These are phyloP conservation scores for Dicyrtomina minuta DNA, from an alignment of 2,888 invertebrate genomes.

Conservation along the genomic window DNA sequence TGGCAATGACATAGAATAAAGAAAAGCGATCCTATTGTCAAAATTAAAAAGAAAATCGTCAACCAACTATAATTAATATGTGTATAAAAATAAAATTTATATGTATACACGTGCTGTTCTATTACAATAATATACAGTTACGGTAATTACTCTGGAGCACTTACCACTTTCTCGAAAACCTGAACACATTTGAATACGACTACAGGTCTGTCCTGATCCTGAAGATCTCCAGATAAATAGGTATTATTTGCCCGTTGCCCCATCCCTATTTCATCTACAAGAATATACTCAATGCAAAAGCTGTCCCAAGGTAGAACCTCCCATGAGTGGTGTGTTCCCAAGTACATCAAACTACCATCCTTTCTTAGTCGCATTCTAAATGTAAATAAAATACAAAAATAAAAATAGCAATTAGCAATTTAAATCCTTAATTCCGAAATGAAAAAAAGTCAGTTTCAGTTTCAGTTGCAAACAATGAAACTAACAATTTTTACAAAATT, in stretches of 20 bases:
- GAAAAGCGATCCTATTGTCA: not conserved
- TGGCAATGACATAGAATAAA: constrained; percentile 21
- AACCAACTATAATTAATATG: not conserved
- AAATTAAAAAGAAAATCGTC: not conserved
- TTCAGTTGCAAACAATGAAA: not conserved
- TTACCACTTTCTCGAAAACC: not conserved
- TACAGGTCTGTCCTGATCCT: constrained; percentile 2
- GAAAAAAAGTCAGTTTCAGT: not conserved
- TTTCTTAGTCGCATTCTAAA: constrained; percentile 16
- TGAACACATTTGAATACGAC: constrained; percentile 5
- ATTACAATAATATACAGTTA: not conserved
- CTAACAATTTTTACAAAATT: not conserved
- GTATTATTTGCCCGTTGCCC: not conserved
- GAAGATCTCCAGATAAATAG: not conserved
- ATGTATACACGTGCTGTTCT: not conserved
- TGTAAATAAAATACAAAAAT: not conserved
- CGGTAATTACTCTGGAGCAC: not conserved
- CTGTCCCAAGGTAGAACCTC: not conserved
- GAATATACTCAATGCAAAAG: constrained; percentile 24
- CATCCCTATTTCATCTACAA: not conserved
- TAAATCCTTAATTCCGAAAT: not conserved
- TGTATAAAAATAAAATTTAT: not conserved
- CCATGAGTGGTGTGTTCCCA: not conserved
- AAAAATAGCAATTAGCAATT: not conserved
- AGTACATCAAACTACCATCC: constrained; percentile 12